Base-by-base conservation (phyloP, 2,888 invertebrate species). In the Corythucha ciliata region DNA sequence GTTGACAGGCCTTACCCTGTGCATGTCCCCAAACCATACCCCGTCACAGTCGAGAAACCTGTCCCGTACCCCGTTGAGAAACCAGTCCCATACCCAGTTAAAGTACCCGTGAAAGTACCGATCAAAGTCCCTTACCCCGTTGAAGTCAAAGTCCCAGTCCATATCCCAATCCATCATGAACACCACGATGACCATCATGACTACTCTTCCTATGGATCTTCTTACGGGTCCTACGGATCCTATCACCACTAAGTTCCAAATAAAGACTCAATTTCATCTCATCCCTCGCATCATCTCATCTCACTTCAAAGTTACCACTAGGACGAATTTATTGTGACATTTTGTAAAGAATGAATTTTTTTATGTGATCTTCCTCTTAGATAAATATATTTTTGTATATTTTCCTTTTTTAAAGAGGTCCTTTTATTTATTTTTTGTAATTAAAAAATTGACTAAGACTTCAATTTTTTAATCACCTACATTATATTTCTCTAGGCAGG, bases 31-130 rank as follows among this genome's bases (percentile, higher is more conserved):
- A 80, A 82, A 58, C 83, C 85, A 5, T 81, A 80, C 65, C 85
- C 86, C 80, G 77, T 81, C 0, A 78, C 73, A 40, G 79, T 85
- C 1, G 81, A 81, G 61, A 83, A 83, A 65, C 80, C 76, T 47
- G 79, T 84, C 42, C 83, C 83, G 2, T 83, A 83, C 67, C 58
- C 81, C 56, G 83, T 86, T 2, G 83, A 83, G 56, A 84, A 84
- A 65, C 83, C 80, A 32, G 81, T 84, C 58, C 86, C 86, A 24
- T 79, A 79, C 61, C 75, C 74, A 42, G 83, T 86, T 5, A 83
- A 84, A 65, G 81, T 83, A 22, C 82, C 76, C 8, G 76, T 79
- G 33, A 61, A 63, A 33, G 61, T 61, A 29, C 81, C 83, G 18
- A 78, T 81, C 0, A 72, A 78, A 29, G 72, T 81, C 32, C 80